phyloP scores from a whole-genome alignment of 2,888 invertebrate species.

The Trachelus iudaicus region DNA sequence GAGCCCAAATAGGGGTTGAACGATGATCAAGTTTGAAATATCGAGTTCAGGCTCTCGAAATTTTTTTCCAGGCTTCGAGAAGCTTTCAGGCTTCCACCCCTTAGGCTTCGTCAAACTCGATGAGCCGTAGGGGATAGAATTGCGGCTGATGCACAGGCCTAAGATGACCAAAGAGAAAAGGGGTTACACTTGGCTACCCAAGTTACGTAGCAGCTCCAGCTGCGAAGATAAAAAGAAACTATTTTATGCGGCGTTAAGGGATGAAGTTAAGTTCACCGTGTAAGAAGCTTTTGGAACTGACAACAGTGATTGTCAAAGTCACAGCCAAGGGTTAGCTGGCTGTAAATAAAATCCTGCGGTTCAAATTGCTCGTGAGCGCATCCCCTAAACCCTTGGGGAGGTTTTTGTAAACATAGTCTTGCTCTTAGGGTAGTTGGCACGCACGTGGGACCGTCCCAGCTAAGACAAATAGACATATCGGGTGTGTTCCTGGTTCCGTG shows the following conservation, averaged over 20 bases:
- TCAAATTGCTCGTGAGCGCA: slow-evolving; percentile 5
- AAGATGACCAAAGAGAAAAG: not conserved
- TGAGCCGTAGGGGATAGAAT: not conserved
- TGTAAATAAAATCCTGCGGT: slow-evolving; percentile 2
- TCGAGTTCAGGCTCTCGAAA: not conserved
- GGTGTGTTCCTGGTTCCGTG: not conserved
- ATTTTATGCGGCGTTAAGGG: not conserved
- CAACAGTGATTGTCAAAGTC: not conserved
- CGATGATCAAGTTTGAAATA: not conserved
- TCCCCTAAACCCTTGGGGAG: not conserved
- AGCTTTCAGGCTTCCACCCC: not conserved
- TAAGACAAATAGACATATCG: not conserved
- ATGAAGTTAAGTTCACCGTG: not conserved
- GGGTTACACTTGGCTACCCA: not conserved
- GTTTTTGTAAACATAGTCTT: not conserved
- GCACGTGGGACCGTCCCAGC: not conserved
- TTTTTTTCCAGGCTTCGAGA: not conserved
- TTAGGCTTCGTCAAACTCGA: not conserved
- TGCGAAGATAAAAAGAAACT: not conserved
- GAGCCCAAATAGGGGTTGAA: not conserved
- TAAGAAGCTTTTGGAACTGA: not conserved
- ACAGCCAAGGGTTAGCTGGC: not conserved
- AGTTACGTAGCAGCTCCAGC: not conserved
- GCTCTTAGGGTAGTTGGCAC: not conserved
- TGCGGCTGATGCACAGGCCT: not conserved